Evolutionary conservation across 2,888 invertebrate species (phyloP), one percentile per base, ranked within the genome.

Genomic region (Lathronympha strigana): DNA sequence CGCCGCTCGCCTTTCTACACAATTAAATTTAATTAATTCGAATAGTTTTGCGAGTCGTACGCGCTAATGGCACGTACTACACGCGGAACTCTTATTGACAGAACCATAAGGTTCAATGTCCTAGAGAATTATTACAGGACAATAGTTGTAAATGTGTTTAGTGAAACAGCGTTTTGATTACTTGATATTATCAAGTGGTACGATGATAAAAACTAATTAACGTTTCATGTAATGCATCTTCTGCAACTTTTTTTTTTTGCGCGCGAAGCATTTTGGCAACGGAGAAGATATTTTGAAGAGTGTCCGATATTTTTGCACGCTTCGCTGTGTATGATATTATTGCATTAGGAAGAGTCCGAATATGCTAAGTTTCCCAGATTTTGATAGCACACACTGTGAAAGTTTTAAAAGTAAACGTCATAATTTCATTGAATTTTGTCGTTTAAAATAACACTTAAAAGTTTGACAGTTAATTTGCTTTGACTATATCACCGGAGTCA

Each of bases 1-100:
- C 72, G 70, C 72, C 73, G 74, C 71, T 69, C 76, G 77, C 75
- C 81, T 83, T 88, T 88, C 87, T 84, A 83, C 84, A 88, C 88
- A 88, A 89, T 90, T 90, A 88, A 90, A 87, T 88, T 88, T 86
- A 90, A 90, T 90, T 90, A 90, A 89, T 89, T 87, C 82, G 86
- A 88, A 90, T 89, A 90, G 89, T 90, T 66, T 90, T 77, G 86
- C 88, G 82, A 87, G 83, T 84, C 82, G 83, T 77, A 77, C 73
- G 73, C 81, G 82, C 83, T 89, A 90, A 90, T 90, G 89, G 88
- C 78, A 80, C 75, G 82, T 83, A 82, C 82, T 83, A 84, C 84
- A 15, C 17, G 33, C 15, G 28, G 17, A 2, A 21, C 23, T 54
- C 66, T 61, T 66, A 66, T 61, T 82, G 86, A 82, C 81, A 78